Evolutionary conservation across 1,140 invertebrate genomes (phyloP), one percentile per base, ranked within the genome.

Genomic region (Ceratina australensis): DNA sequence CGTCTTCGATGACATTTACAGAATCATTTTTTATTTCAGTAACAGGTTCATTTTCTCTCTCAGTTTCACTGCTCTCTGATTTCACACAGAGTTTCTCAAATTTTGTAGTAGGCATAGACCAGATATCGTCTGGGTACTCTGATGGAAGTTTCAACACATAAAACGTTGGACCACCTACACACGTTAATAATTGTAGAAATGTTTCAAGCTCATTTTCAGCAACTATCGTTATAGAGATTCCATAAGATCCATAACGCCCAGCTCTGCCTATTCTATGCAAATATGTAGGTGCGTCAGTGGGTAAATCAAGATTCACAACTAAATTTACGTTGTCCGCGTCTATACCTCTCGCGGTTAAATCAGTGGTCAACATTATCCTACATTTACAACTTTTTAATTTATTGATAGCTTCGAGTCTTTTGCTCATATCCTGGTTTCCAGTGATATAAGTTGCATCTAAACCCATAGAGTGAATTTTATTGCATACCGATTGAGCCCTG

Each of bases 211-310:
- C 95, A 61, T 93, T 91, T 77, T 94, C 90, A 59, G 94, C 92
- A 22, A 95, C 86, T 68, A 97, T 93, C 80, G 93, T 95, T 28
- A 97, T 94, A 26, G 95, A 94, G 64, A 95, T 93, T 72, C 96
- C 97, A 87, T 94, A 93, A 20, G 96, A 95, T 1, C 97, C 97
- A 93, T 95, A 99, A 83, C 98, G 93, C 1, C 98, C 98, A 67
- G 98, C 97, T 86, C 98, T 94, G 8, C 98, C 98, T 88, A 99
- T 98, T 89, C 98, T 94, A 93, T 99, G 99, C 75, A 99, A 94
- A 94, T 99, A 99, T 3, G 97, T 98, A 71, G 97, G 95, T 84
- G 94, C 93, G 88, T 98, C 95, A 65, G 84, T 87, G 2, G 99
- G 97, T 56, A 96, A 89, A 90, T 99, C 98, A 86, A 99, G 94